Evolutionary conservation across 2,113 vertebrate genomes (phyloP).

Genomic region (Lutjanus erythropterus): DNA sequence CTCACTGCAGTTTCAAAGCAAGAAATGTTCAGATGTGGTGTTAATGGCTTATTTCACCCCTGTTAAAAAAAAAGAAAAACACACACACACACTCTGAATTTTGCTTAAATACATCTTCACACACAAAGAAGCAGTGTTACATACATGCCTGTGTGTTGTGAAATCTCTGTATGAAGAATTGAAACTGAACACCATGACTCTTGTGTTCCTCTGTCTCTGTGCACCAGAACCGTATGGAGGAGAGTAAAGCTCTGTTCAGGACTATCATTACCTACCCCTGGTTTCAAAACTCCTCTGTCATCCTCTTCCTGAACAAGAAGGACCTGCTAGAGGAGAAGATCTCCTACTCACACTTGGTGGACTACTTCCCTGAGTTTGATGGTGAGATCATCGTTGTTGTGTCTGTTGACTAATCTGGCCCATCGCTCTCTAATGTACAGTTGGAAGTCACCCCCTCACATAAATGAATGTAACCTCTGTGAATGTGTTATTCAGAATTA

Average conservation of each 20-base stretch:
- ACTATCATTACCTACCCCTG: conserved; percentile 99
- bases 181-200: background rate
- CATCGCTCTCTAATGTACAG: background rate
- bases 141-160: background rate
- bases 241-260: conserved; percentile 98
- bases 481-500: background rate
- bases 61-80: too few relatives aligned
- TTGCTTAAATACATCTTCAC: background rate
- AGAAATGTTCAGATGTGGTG: too few relatives aligned
- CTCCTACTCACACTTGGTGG: conserved; percentile 95
- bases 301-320: conserved; percentile 99
- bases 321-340: conserved; percentile 99
- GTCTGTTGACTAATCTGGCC: background rate
- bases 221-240: conserved; percentile 97
- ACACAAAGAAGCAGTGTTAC: background rate
- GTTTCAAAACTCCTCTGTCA: conserved; percentile 99
- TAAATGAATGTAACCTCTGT: too few relatives aligned
- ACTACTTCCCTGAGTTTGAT: conserved; percentile 99
- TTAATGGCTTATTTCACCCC: too few relatives aligned
- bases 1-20: too few relatives aligned
- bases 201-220: background rate
- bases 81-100: background rate
- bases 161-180: background rate
- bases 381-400: conserved; percentile 83
- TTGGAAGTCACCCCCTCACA: background rate